These are phyloP conservation scores for Melanostoma mellinum DNA, from an alignment of 2,888 invertebrate genomes.

Conservation along the genomic window DNA sequence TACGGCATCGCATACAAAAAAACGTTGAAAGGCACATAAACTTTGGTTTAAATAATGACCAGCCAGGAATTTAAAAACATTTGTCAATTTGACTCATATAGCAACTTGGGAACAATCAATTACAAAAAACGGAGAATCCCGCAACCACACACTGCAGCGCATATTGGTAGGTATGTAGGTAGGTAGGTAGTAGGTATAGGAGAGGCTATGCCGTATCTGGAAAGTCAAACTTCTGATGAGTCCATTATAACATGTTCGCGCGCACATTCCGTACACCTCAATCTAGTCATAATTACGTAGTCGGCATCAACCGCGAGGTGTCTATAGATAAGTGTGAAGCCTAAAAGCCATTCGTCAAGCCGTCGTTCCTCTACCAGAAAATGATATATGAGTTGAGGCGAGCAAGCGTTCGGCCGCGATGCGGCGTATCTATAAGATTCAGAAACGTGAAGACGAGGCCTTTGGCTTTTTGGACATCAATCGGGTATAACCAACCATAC, in stretches of 20 bases:
- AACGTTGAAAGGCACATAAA: constrained; percentile 25
- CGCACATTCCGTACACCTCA: constrained; percentile 73
- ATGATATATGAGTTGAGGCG: constrained; percentile 72
- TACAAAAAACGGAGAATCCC: constrained; percentile 64
- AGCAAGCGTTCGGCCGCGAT: constrained; percentile 44
- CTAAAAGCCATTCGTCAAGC: constrained; percentile 73
- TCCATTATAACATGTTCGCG: constrained; percentile 72
- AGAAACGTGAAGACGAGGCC: constrained; percentile 60
- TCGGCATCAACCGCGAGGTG: constrained; percentile 72
- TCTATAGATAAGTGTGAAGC: constrained; percentile 72
- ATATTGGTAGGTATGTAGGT: neutral
- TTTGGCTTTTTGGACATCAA: constrained; percentile 72
- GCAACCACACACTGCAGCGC: constrained; percentile 59
- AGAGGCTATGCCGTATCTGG: neutral
- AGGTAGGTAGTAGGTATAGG: no score
- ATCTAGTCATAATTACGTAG: constrained; percentile 73
- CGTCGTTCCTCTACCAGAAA: constrained; percentile 73
- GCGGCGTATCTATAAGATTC: constrained; percentile 60
- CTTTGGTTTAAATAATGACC: constrained; percentile 46
- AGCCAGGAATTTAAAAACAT: constrained; percentile 59
- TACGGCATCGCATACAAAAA: neutral
- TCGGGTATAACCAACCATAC: constrained; percentile 51
- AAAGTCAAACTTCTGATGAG: constrained; percentile 70
- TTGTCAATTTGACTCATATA: constrained; percentile 65
- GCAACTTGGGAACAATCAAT: constrained; percentile 68